Conservation (phyloP, 2,113 vertebrate species). For the Psephotus haematonotus region DNA sequence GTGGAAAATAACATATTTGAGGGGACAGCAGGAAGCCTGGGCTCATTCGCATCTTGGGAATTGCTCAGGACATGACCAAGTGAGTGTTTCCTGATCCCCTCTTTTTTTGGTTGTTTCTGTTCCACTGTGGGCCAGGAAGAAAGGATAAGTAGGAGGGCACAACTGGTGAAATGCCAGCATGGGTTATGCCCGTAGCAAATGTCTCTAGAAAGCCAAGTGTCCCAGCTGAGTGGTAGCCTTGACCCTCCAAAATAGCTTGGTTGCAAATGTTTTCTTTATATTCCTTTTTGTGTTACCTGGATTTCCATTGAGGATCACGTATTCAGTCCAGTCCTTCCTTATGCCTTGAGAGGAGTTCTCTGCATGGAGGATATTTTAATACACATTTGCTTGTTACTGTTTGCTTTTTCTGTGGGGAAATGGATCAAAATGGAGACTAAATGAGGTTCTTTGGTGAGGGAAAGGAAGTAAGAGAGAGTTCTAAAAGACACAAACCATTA, state of each 20-base stretch:
- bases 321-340: neutral
- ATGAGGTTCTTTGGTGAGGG: neutral
- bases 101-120: neutral
- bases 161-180: neutral
- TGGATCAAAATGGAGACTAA: neutral
- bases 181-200: neutral
- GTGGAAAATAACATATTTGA: slow-evolving; percentile 44
- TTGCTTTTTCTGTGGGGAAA: neutral
- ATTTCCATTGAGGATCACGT: neutral
- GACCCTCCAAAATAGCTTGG: neutral
- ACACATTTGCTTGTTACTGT: neutral
- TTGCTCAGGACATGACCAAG: slow-evolving; percentile 42
- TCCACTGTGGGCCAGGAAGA: neutral
- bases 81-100: slow-evolving; percentile 5
- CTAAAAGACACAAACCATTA: neutral
- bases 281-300: neutral
- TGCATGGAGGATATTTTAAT: neutral
- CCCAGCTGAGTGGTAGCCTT: neutral
- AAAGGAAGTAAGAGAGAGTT: neutral
- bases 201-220: neutral
- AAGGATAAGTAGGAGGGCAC: neutral
- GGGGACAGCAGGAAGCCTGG: slow-evolving; percentile 45
- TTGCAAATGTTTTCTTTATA: neutral
- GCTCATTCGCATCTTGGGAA: neutral
- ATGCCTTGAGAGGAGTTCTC: neutral